phyloP scores from a whole-genome alignment of 2,888 invertebrate genomes.

The Noctua janthe region DNA sequence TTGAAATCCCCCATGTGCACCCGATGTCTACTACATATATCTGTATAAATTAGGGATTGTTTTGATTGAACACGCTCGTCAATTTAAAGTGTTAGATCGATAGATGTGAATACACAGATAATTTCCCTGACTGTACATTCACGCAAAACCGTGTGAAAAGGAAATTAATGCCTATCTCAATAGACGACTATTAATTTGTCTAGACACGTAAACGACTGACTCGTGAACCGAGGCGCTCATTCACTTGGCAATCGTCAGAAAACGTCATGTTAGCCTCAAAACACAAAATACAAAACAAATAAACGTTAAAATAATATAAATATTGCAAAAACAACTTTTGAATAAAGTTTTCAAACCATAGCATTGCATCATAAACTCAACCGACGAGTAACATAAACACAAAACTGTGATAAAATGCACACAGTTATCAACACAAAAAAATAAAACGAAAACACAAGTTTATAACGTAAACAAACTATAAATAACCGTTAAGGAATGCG shows the following conservation, averaged over 20 bases:
- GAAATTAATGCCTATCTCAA: not conserved
- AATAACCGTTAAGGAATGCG: conserved; percentile 49
- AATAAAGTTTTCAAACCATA: conserved; percentile 27
- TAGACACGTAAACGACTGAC: conserved; percentile 24
- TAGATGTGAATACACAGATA: not conserved
- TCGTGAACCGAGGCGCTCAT: not conserved
- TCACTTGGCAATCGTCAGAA: conserved; percentile 13
- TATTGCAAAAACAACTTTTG: not conserved
- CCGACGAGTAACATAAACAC: conserved; percentile 25
- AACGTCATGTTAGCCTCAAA: not conserved
- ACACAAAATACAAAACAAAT: conserved; percentile 10
- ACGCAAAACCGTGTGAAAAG: not conserved
- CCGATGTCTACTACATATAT: too few relatives aligned
- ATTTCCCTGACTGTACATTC: not conserved
- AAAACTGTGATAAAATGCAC: conserved; percentile 39
- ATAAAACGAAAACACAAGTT: conserved; percentile 49
- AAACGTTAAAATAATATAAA: not conserved
- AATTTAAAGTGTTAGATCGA: not conserved
- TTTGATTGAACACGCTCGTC: not conserved
- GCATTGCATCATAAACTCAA: conserved; percentile 34
- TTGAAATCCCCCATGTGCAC: too few relatives aligned
- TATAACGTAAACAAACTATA: conserved; percentile 59
- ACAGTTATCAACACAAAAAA: conserved; percentile 49
- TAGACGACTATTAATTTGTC: conserved; percentile 4
- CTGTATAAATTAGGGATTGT: not conserved